Base-by-base conservation (phyloP, 2,888 invertebrate species). In the Tetrapedia diversipes region DNA sequence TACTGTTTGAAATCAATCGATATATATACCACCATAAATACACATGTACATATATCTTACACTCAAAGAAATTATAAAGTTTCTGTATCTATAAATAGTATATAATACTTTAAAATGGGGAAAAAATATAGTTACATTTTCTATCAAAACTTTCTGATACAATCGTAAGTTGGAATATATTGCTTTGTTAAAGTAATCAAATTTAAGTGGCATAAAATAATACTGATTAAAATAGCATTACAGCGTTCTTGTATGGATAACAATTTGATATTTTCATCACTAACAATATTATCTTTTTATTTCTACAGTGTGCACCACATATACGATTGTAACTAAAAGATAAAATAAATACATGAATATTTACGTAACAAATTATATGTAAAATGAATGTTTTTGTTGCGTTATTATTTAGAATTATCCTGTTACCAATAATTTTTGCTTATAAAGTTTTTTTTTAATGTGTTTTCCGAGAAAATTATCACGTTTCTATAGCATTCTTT, bases 281-380 rank as follows among this genome's bases (percentile, higher is more conserved):
- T 88, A 88, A 88, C 88, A 88, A 87, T 85, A 87, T 81, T 84
- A 88, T 78, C 82, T 84, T 87, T 83, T 88, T 88, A 87, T 88
- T 89, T 87, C 88, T 88, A 89, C 87, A 83, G 87, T 87, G 89
- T 89, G 87, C 89, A 86, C 87, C 82, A 86, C 82, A 88, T 86
- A 88, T 82, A 85, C 84, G 75, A 87, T 83, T 89, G 86, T 89
- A 89, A 86, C 83, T 89, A 87, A 84, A 82, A 85, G 80, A 83
- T 87, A 84, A 88, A 86, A 89, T 89, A 89, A 89, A 89, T 88
- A 88, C 87, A 89, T 81, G 74, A 85, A 84, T 89, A 89, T 89
- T 89, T 89, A 89, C 87, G 80, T 89, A 89, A 89, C 83, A 84
- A 79, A 87, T 88, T 82, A 86, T 78, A 85, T 82, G 77, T 86